Evolutionary conservation across 2,888 invertebrate genomes (phyloP), one percentile per base, ranked within the genome.

Genomic region (Drosophila diplacantha): DNA sequence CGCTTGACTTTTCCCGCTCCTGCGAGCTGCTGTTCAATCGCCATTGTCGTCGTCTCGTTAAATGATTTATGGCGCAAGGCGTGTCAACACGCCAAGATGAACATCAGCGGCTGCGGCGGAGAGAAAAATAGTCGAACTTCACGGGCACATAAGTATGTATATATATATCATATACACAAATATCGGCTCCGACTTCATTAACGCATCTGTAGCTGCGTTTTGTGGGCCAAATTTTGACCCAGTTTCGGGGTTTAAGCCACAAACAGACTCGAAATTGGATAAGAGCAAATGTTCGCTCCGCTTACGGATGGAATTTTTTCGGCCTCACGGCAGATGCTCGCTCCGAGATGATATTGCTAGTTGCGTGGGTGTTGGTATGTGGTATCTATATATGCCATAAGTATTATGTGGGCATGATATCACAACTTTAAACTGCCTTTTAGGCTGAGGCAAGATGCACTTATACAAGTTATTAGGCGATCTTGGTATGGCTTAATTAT

Each of bases 61-160:
- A 55, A 55, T 68, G 67, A 69, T 58, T 70, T 69, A 70, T 69
- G 69, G 53, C 64, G 69, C 62, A 69, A 69, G 69, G 44, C 57
- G 55, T 62, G 61, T 69, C 69, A 68, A 68, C 69, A 68, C 61
- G 61, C 54, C 54, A 29, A 68, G 69, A 55, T 68, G 68, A 68
- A 5, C 69, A 68, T 52, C 68, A 29, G 9, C 31, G 24, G 34
- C 24, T 46, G 24, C 24, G 24, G 24, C 24, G 24, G 7, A 24
- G 24, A 32, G 47, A 22, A 34, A 47, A 32, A 31, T 24, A n/a
- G 24, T 11, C 22, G 7, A 41, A 43, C 51, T 35, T 8, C 11
- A n/a, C 5, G n/a, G 9, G 26, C n/a, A 8, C n/a, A n/a, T n/a
- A 34, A 22, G 22, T 34, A 35, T 37, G 49, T 46, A 26, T 39